Evolutionary conservation across 2,797 vertebrate species (phyloP).

Genomic region (Sylvia borin): DNA sequence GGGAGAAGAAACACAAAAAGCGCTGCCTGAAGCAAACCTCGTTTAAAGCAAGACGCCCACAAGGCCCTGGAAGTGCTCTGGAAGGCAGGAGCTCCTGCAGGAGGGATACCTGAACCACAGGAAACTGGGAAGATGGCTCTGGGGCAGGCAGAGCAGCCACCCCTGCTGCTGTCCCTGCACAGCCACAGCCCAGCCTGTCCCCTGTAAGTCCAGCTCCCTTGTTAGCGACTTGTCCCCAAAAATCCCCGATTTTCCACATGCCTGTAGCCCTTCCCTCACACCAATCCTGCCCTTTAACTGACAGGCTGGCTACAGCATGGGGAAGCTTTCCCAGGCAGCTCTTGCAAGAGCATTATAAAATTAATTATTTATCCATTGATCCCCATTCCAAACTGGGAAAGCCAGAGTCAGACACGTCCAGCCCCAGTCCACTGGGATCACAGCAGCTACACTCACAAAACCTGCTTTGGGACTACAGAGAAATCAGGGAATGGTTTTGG

Average conservation of each 20-base stretch:
- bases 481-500: no score
- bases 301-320: not conserved
- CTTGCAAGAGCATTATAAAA: not conserved
- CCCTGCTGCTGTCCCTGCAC: not conserved
- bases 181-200: not conserved
- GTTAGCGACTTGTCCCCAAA: not conserved
- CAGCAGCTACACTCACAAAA: not conserved
- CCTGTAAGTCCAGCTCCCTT: not conserved
- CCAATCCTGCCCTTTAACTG: not conserved
- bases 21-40: not conserved
- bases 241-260: not conserved
- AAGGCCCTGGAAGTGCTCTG: not conserved
- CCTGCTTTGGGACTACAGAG: not conserved
- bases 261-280: not conserved
- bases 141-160: not conserved
- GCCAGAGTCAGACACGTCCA: not conserved
- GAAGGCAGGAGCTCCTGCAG: not conserved
- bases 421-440: not conserved
- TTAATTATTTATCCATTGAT: not conserved
- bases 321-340: not conserved
- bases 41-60: not conserved
- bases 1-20: not conserved
- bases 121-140: not conserved
- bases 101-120: not conserved
- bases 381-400: not conserved